Base-by-base conservation (phyloP, 2,888 invertebrate species). In the Cynaeus angustus region DNA sequence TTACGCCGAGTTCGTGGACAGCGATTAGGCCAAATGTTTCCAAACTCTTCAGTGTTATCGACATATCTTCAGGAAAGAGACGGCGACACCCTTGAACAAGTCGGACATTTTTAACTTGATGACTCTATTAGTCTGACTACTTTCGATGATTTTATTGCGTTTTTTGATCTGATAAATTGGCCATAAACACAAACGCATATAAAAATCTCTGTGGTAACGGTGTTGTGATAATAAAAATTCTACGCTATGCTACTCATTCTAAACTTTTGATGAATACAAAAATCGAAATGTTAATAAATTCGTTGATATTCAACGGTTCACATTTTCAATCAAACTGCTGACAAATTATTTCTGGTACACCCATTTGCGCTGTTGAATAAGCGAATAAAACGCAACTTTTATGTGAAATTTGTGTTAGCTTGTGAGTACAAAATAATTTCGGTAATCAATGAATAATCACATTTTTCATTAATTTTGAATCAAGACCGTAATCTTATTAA, bases 21-120 rank as follows among this genome's bases (percentile, higher is more conserved):
- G 79, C 82, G 83, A 83, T 83, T 83, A 83, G 81, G 80, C 77
- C 80, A 81, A 80, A 83, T 82, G 82, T 82, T 80, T 77, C 80
- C 78, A 79, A 79, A 79, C 80, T 78, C 76, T 77, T 78, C 75
- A 68, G 73, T 75, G 73, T 82, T 81, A 82, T 81, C 81, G 78
- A 76, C 75, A 73, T 76, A 80, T 81, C 81, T 80, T 74, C 74
- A 75, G 72, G 77, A 80, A 81, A 80, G 80, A 82, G 80, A 81
- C 78, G 78, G 79, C 80, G 82, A 83, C 84, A 83, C 83, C 83
- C 81, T 83, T 78, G 80, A 78, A 83, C 83, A 82, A 76, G 81
- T 77, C 77, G 74, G 74, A 80, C 80, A 80, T 81, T 80, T 82
- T 79, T 77, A 76, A 77, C 79, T 76, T 80, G 83, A 82, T 82